Percentiles rank a stretch among this genome's conserved stretches.
These are phyloP conservation scores for Falco novaeseelandiae DNA, from an alignment of 2,797 vertebrate species.

Conservation along the genomic window DNA sequence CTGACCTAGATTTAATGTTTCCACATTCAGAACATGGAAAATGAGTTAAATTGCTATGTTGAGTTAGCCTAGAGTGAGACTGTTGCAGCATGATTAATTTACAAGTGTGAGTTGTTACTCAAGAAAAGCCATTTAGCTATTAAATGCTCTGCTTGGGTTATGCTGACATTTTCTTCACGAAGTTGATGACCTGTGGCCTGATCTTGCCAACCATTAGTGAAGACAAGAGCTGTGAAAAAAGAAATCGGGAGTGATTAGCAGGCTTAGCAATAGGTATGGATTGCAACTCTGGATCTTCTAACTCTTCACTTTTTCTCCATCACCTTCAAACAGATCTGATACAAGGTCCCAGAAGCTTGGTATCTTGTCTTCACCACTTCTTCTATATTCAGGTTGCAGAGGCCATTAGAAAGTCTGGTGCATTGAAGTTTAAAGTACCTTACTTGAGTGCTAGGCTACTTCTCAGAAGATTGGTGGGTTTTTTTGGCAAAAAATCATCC, in stretches of 20 bases:
- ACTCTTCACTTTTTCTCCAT: not conserved
- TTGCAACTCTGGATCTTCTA: not conserved
- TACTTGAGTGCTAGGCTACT: not conserved
- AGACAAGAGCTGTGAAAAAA: not conserved
- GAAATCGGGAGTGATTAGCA: not conserved
- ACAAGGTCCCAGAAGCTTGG: rapidly evolving
- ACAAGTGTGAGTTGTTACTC: slow-evolving; percentile 23
- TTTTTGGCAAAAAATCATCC: not conserved
- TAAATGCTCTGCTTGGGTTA: not conserved
- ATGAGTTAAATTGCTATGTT: slow-evolving; percentile 46
- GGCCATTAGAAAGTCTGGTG: not conserved
- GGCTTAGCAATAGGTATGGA: not conserved
- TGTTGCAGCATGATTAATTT: slow-evolving; percentile 59
- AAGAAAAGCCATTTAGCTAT: slow-evolving; percentile 47
- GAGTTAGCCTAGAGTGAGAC: slow-evolving; percentile 23
- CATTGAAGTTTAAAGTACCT: not conserved
- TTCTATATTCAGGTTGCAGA: not conserved
- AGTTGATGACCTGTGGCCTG: not conserved
- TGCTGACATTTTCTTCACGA: slow-evolving; percentile 11
- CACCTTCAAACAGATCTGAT: not conserved
- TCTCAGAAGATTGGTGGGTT: not conserved
- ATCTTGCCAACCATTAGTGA: not conserved
- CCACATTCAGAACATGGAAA: slow-evolving; percentile 25
- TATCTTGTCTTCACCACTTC: not conserved
- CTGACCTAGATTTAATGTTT: slow-evolving; percentile 55